Evolutionary conservation across 2,888 invertebrate genomes (phyloP).

Genomic region (Sinohyriopsis cumingii): DNA sequence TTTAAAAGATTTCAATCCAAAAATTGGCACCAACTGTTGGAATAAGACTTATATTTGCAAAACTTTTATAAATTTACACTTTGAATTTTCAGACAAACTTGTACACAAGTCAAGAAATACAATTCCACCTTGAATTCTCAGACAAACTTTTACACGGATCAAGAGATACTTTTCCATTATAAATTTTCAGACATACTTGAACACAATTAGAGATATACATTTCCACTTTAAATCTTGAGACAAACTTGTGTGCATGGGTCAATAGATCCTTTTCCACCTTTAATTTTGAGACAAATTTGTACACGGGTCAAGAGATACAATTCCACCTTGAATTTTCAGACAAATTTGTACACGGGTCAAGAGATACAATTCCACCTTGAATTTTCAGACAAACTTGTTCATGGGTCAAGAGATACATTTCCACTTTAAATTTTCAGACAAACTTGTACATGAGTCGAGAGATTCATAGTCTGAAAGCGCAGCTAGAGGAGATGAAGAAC

Average conservation of each 20-base stretch:
- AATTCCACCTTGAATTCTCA: background rate
- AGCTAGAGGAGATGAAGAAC: constrained; percentile 67
- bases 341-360: too few species aligned
- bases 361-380: too few species aligned
- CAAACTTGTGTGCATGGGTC: constrained; percentile 32
- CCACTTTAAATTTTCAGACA: constrained; percentile 48
- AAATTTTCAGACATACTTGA: constrained; percentile 56
- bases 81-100: constrained; percentile 55
- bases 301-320: constrained; percentile 39
- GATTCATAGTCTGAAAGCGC: constrained; percentile 60
- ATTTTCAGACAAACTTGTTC: too few species aligned
- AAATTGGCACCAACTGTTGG: too few species aligned
- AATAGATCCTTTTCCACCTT: background rate
- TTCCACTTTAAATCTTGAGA: constrained; percentile 11
- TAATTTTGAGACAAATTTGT: constrained; percentile 56
- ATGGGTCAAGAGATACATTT: background rate
- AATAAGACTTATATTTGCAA: constrained; percentile 5
- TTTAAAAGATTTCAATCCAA: too few species aligned
- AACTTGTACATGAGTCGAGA: constrained; percentile 62
- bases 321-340: too few species aligned
- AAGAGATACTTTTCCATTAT: background rate
- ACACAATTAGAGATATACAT: constrained; percentile 61
- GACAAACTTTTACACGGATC: too few species aligned
- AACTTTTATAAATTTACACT: constrained; percentile 5
- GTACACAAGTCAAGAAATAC: constrained; percentile 61